A percentile compares a stretch with the other conserved stretches of the same genome.
phyloP scores from a whole-genome alignment of 1,140 invertebrate species.

The Leptinotarsa undecemlineata region DNA sequence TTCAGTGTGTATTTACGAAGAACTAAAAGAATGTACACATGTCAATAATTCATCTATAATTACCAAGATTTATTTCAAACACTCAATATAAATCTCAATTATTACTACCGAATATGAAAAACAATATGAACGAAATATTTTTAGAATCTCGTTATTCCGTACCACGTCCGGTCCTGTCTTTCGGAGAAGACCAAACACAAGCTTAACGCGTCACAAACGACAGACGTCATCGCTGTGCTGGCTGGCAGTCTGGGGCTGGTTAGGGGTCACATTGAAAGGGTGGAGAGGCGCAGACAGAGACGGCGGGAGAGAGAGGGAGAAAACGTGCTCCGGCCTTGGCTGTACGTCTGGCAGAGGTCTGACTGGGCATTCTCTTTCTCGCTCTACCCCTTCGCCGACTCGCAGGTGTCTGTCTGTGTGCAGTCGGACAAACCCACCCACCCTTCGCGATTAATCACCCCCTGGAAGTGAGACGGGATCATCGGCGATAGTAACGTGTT shows the following conservation, averaged over 20 bases:
- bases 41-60: too few relatives aligned
- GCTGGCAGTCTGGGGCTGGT: slow-evolving; percentile 8
- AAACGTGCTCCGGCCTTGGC: slow-evolving; percentile 31
- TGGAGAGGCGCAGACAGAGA: slow-evolving; percentile 10
- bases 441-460: not conserved
- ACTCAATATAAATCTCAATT: too few relatives aligned
- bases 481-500: not conserved
- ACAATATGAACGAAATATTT: too few relatives aligned
- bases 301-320: slow-evolving; percentile 1
- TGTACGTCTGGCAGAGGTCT: slow-evolving; percentile 37
- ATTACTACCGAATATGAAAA: too few relatives aligned
- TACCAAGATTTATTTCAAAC: too few relatives aligned
- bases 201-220: not conserved
- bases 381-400: slow-evolving; percentile 4
- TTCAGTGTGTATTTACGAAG: too few relatives aligned
- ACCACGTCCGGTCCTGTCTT: not conserved
- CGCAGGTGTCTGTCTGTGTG: slow-evolving; percentile 9
- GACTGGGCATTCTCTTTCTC: slow-evolving; percentile 18
- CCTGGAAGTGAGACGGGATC: not conserved
- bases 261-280: slow-evolving; percentile 28
- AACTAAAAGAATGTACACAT: too few relatives aligned
- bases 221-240: slow-evolving; percentile 11
- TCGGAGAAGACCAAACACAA: not conserved
- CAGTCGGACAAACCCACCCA: slow-evolving; percentile 7
- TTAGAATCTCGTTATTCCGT: not conserved